Evolutionary conservation across 2,888 invertebrate genomes (phyloP).

Genomic region (Netelia virgata): DNA sequence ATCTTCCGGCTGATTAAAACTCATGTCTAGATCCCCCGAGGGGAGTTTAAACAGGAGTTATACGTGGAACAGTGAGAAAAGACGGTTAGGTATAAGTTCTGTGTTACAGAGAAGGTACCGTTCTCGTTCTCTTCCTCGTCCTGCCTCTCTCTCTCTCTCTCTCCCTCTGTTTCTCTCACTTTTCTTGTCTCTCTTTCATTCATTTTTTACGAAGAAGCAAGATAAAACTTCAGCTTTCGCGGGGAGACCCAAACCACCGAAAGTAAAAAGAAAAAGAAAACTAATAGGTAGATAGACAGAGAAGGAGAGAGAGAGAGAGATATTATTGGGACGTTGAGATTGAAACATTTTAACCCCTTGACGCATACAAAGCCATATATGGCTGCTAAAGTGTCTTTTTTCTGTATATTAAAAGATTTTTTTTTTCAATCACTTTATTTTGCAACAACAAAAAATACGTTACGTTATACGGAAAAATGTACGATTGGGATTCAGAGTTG

Average conservation of each 20-base stretch:
- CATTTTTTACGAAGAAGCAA: neutral
- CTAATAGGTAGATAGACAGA: neutral
- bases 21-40: constrained; percentile 45
- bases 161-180: neutral
- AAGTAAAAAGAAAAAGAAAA: neutral
- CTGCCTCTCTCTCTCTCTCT: neutral
- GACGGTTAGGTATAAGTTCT: constrained; percentile 37
- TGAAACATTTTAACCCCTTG: too few species aligned
- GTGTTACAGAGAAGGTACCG: neutral
- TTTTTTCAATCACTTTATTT: too few species aligned
- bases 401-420: too few species aligned
- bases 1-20: constrained; percentile 60
- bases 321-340: too few species aligned
- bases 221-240: constrained; percentile 13
- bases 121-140: neutral
- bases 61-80: constrained; percentile 13
- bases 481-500: too few species aligned
- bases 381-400: too few species aligned
- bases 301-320: neutral
- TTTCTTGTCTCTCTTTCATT: neutral
- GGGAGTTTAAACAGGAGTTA: constrained; percentile 52
- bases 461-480: too few species aligned
- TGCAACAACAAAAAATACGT: too few species aligned
- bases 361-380: too few species aligned
- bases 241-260: too few species aligned